Evolutionary conservation across 1,140 invertebrate species (phyloP).

Genomic region (Episyrphus balteatus): DNA sequence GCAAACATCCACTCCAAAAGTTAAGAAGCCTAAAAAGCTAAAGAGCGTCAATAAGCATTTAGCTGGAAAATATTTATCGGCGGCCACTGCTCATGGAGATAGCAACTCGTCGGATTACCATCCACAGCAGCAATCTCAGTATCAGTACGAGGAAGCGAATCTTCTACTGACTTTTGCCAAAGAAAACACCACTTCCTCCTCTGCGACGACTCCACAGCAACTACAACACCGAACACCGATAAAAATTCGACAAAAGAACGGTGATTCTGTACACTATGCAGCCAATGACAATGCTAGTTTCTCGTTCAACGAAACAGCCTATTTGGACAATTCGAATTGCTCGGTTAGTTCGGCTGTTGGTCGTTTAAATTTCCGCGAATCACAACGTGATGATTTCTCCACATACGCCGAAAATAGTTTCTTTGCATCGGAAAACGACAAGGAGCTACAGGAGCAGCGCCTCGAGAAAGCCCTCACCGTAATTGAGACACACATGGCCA

Average conservation of each 20-base stretch:
- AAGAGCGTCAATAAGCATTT: no score
- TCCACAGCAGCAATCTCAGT: background rate
- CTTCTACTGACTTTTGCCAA: background rate
- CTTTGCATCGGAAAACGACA: constrained; percentile 33
- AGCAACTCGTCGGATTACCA: background rate
- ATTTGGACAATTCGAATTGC: constrained; percentile 29
- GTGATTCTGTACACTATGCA: constrained; percentile 13
- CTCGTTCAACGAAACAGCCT: constrained; percentile 29
- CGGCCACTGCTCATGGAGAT: background rate
- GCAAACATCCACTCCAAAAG: constrained; percentile 32
- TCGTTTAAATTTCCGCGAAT: constrained; percentile 26
- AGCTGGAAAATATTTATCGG: constrained; percentile 10
- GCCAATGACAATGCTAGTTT: constrained; percentile 33
- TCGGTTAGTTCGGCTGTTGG: constrained; percentile 26
- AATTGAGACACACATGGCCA: constrained; percentile 26
- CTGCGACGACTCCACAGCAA: background rate
- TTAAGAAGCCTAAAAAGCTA: background rate
- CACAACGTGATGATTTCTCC: constrained; percentile 23
- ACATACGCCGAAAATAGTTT: constrained; percentile 36
- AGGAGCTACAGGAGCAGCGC: constrained; percentile 27
- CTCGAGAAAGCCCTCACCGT: constrained; percentile 28
- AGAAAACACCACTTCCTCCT: background rate
- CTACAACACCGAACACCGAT: background rate
- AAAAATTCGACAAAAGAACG: background rate
- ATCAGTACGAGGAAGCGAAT: constrained; percentile 1